These are phyloP conservation scores for Gallinago undulata DNA, from an alignment of 2,113 vertebrate genomes.

Conservation along the genomic window DNA sequence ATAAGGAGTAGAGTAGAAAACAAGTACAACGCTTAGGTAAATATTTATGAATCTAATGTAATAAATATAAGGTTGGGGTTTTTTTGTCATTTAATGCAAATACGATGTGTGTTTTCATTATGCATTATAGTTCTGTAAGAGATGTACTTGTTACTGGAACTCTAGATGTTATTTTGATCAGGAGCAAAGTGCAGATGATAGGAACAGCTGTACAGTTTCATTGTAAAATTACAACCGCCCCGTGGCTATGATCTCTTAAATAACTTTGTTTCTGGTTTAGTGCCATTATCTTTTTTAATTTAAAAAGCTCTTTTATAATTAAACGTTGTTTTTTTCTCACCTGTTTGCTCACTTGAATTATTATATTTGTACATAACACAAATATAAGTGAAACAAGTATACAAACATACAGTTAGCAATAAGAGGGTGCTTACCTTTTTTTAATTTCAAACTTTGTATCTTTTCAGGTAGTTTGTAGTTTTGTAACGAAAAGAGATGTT, in stretches of 20 bases:
- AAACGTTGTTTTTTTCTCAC: constrained; percentile 70
- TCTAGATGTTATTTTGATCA: constrained; percentile 56
- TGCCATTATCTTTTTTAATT: constrained; percentile 76
- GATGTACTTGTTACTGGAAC: constrained; percentile 28
- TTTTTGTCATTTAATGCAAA: neutral
- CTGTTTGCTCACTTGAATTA: constrained; percentile 51
- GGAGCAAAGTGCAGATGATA: constrained; percentile 45
- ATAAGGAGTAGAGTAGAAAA: neutral
- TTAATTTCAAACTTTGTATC: neutral
- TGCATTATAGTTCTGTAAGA: constrained; percentile 39
- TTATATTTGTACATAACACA: neutral
- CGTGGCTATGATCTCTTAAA: constrained; percentile 61
- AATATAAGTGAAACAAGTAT: too few species aligned
- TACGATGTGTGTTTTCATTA: constrained; percentile 40
- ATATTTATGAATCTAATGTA: constrained; percentile 46
- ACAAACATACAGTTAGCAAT: neutral
- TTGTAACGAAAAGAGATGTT: neutral
- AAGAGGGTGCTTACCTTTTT: neutral
- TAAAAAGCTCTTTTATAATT: constrained; percentile 76
- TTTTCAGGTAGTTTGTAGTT: neutral
- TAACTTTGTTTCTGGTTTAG: constrained; percentile 66
- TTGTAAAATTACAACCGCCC: constrained; percentile 32
- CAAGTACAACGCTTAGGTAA: neutral
- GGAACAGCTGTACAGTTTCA: constrained; percentile 46
- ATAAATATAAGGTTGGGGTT: neutral